A percentile compares a stretch with the other conserved stretches of the same genome.
Conservation (phyloP, 2,797 vertebrate genomes). For the Chaenodraco wilsoni region DNA sequence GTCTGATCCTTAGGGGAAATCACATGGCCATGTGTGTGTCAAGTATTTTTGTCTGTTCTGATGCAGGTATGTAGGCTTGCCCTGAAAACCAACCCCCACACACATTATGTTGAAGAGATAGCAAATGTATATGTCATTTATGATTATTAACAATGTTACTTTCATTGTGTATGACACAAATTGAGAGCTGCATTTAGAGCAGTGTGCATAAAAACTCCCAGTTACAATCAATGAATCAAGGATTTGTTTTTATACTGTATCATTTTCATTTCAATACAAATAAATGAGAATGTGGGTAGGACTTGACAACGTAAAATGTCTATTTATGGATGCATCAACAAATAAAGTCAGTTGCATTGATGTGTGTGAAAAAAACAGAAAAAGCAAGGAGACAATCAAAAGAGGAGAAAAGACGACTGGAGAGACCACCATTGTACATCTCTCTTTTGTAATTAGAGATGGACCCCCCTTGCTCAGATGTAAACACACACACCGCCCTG, state of each 20-base stretch:
- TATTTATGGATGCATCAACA: not conserved
- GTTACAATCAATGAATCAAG: constrained; percentile 15
- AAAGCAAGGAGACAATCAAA: constrained; percentile 19
- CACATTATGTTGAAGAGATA: not conserved
- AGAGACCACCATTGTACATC: constrained; percentile 55
- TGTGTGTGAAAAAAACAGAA: not conserved
- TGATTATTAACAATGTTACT: constrained; percentile 13
- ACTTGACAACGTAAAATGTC: not conserved
- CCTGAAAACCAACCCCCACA: constrained; percentile 4
- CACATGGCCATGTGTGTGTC: constrained; percentile 26
- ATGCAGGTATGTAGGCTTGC: constrained; percentile 32
- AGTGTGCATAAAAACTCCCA: constrained; percentile 5
- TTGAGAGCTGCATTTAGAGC: not conserved
- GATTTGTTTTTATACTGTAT: constrained; percentile 23
- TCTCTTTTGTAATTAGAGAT: constrained; percentile 48
- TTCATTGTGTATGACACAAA: not conserved
- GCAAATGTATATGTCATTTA: constrained; percentile 13
- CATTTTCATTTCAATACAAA: constrained; percentile 18
- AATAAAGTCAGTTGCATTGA: not conserved
- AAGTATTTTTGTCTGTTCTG: constrained; percentile 34
- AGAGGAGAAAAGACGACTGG: constrained; percentile 11
- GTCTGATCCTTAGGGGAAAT: constrained; percentile 53
- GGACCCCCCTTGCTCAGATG: not conserved
- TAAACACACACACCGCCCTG: constrained; percentile 25
- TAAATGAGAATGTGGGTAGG: not conserved